phyloP scores from a whole-genome alignment of 2,888 invertebrate genomes.

The Lasioglossum zephyrum region DNA sequence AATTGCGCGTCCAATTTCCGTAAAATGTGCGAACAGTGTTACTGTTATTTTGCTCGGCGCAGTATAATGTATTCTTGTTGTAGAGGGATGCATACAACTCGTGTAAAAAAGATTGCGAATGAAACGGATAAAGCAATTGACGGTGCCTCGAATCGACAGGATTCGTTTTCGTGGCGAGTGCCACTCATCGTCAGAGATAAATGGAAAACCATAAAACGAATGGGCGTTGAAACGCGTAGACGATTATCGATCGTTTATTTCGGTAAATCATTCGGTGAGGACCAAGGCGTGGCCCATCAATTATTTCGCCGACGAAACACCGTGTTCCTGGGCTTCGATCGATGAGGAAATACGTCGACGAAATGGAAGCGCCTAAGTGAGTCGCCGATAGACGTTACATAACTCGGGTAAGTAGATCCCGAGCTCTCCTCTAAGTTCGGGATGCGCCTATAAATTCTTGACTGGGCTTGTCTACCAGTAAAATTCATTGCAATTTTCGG shows the following conservation, averaged over 20 bases:
- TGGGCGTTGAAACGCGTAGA: neutral
- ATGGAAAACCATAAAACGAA: neutral
- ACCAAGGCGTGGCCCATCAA: slow-evolving; percentile 51
- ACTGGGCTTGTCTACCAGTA: slow-evolving; percentile 8
- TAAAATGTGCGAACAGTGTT: neutral
- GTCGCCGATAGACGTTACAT: slow-evolving; percentile 30
- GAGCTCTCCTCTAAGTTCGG: slow-evolving; percentile 11
- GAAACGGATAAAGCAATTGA: neutral
- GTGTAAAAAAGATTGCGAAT: neutral
- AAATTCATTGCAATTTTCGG: slow-evolving; percentile 31
- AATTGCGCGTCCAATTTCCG: no score
- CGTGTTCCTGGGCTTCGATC: slow-evolving; percentile 22
- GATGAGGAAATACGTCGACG: slow-evolving; percentile 22
- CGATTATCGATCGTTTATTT: slow-evolving; percentile 33
- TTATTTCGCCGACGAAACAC: slow-evolving; percentile 48
- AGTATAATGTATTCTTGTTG: neutral
- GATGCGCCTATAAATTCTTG: slow-evolving; percentile 31
- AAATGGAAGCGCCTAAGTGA: slow-evolving; percentile 36
- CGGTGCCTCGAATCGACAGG: neutral
- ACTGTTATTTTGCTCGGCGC: neutral
- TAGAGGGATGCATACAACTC: neutral
- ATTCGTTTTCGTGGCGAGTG: neutral
- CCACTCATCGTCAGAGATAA: neutral
- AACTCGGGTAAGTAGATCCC: slow-evolving; percentile 32
- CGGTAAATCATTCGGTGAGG: slow-evolving; percentile 51